A percentile compares a stretch with the other conserved stretches of the same genome.
Conservation (phyloP, 2,888 invertebrate genomes). For the Embidobia sp. region DNA sequence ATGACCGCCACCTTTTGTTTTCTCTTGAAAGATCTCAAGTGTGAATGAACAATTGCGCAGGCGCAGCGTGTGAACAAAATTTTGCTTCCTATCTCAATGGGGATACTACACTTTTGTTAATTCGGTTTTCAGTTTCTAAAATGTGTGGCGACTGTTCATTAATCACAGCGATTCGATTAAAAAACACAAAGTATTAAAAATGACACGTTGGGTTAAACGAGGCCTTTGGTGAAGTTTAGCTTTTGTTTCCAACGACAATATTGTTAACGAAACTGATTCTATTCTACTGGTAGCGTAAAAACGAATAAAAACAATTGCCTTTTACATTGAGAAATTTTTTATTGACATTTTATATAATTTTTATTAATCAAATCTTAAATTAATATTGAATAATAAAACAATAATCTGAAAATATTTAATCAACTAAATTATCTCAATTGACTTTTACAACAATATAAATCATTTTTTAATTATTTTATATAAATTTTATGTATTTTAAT, state of each 20-base stretch:
- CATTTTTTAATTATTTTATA: no score
- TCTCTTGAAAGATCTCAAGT: constrained; percentile 14
- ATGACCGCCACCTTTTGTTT: constrained; percentile 50
- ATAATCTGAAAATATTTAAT: no score
- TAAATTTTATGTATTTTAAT: no score
- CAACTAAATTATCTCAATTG: no score
- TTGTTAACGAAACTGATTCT: constrained; percentile 16
- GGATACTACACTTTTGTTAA: constrained; percentile 19
- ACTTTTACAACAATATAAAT: no score
- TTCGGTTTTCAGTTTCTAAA: background rate
- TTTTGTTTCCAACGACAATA: constrained; percentile 33
- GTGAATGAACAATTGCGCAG: constrained; percentile 12
- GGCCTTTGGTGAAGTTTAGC: background rate
- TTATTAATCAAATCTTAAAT: no score
- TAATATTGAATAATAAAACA: no score
- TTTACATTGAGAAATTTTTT: background rate
- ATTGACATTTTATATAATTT: no score
- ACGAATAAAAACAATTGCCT: constrained; percentile 4
- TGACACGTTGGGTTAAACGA: constrained; percentile 10
- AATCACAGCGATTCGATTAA: constrained; percentile 21
- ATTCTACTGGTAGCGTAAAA: constrained; percentile 24
- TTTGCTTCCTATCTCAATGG: background rate
- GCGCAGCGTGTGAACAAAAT: constrained; percentile 5
- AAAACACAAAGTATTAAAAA: constrained; percentile 29
- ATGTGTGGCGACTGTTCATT: constrained; percentile 23